Evolutionary conservation across 1,140 invertebrate species (phyloP), one percentile per base, ranked within the genome.

Genomic region (Mamestra configurata): DNA sequence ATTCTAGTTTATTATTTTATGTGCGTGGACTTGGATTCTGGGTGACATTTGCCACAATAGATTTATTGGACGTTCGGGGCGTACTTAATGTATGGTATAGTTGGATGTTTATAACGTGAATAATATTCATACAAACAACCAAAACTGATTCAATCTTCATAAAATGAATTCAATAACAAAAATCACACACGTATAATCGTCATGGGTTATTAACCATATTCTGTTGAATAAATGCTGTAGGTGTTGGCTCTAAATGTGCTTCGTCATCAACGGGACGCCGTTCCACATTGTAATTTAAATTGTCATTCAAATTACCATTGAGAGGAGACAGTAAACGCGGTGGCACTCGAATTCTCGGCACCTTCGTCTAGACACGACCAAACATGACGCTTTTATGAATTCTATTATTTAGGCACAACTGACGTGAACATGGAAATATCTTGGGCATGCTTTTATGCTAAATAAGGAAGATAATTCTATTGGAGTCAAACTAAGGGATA

Each of bases 311-410:
- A 93, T 92, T 81, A 82, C 73, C 61, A 80, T 84, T 83, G 82
- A 86, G 85, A 82, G 80, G 85, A 85, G 82, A 84, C 78, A 66
- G 70, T 84, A 89, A 89, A 89, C 86, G 75, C 92, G 83, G 93
- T 92, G 92, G 92, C 93, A 92, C 71, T 91, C 82, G 80, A 77
- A 87, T 87, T 87, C 88, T 93, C 91, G 90, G 89, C 92, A 93
- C 91, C 91, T 93, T 84, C 73, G 72, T 81, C 79, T 79, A 76
- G 73, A 64, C 55, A 76, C 37, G 49, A 8, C 66, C 61, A 70
- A 77, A 61, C 57, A 49, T 57, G 57, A 40, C n/a, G 37, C 11
- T 76, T 76, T 49, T 75, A 73, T 57, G 78, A 70, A 79, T 79
- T 46, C 24, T 53, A 79, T 79, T 79, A 79, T 70, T 6, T 22